Conservation (phyloP, 2,888 invertebrate genomes). For the Napeogenes inachia region DNA sequence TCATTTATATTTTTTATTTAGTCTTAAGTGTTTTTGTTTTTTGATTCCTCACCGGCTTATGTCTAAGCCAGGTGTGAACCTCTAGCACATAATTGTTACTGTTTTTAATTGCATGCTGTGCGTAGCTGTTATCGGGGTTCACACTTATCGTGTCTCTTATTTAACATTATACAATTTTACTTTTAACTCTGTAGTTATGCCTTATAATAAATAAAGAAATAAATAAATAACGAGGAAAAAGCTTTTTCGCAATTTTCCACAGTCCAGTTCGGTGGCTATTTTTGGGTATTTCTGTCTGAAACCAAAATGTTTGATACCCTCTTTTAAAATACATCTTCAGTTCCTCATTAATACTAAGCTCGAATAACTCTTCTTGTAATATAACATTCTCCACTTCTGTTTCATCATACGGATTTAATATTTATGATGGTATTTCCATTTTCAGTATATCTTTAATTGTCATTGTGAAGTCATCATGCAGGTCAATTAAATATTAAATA, state of each 20-base stretch:
- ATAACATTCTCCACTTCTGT: conserved; percentile 25
- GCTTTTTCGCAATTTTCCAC: neutral
- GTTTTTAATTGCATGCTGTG: too few species aligned
- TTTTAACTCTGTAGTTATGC: too few species aligned
- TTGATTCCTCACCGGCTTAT: too few species aligned
- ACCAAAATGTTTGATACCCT: conserved; percentile 20
- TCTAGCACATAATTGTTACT: too few species aligned
- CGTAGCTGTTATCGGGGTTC: too few species aligned
- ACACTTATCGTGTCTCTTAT: too few species aligned
- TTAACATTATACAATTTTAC: too few species aligned
- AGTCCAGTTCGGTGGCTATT: neutral
- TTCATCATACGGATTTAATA: conserved; percentile 28
- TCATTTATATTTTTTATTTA: too few species aligned
- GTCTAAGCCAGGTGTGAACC: too few species aligned
- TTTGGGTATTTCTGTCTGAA: neutral
- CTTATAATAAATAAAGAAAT: neutral
- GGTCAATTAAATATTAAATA: conserved; percentile 28
- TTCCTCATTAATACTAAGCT: conserved; percentile 31
- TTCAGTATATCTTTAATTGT: conserved; percentile 12
- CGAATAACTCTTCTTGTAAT: conserved; percentile 30
- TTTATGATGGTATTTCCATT: conserved; percentile 13
- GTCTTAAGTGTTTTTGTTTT: too few species aligned
- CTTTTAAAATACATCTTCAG: conserved; percentile 27
- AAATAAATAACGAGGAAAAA: neutral
- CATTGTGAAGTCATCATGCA: conserved; percentile 21